phyloP scores from a whole-genome alignment of 2,113 vertebrate species.

The Prietella phreatophila region DNA sequence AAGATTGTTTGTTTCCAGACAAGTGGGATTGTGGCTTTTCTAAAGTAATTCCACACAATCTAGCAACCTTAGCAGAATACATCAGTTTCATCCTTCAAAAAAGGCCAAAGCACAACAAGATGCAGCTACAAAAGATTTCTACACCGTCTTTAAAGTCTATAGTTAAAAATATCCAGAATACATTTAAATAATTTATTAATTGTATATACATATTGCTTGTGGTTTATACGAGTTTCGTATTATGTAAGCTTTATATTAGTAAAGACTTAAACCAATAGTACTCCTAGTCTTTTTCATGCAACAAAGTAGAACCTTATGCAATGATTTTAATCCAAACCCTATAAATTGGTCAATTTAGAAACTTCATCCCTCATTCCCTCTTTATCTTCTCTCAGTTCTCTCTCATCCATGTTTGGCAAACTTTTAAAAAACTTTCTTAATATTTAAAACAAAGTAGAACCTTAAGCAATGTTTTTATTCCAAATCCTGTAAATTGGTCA shows the following conservation, averaged over 20 bases:
- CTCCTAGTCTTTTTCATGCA: neutral
- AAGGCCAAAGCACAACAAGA: neutral
- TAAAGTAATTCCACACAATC: neutral
- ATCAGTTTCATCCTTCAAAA: neutral
- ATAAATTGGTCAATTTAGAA: neutral
- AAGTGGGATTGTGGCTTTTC: too few relatives aligned
- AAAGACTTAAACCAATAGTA: neutral
- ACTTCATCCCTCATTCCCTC: neutral
- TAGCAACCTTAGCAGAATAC: neutral
- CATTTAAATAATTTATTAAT: neutral
- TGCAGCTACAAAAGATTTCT: neutral
- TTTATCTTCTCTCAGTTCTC: neutral
- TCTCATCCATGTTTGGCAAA: neutral
- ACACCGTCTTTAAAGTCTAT: neutral
- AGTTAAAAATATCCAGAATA: neutral
- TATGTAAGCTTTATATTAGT: neutral
- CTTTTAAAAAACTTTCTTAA: neutral
- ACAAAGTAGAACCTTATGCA: neutral
- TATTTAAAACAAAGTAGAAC: neutral
- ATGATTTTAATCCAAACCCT: neutral
- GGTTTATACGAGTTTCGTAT: neutral
- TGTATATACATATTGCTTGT: neutral
- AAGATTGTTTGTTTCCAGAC: neutral
- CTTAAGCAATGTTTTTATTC: neutral
- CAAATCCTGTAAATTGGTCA: neutral